phyloP scores from a whole-genome alignment of 2,113 vertebrate species.

The cat (Felis catus) region F.catus_Fca126_mat1.0 CM031416.1:139067501-139068000 shows the following conservation, averaged over 20 bases:
- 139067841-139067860: neutral
- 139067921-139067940: neutral
- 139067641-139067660: neutral
- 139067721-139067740: neutral
- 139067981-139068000: too few species aligned
- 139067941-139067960: accelerated
- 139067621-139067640: neutral
- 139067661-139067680: neutral
- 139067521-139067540: neutral
- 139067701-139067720: neutral
- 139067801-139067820: neutral
- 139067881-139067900: accelerated
- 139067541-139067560: neutral
- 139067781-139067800: neutral
- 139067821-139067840: neutral
- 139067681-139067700: neutral
- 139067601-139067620: neutral
- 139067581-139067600: neutral
- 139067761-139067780: neutral
- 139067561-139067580: neutral
- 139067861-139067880: accelerated
- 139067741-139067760: neutral
- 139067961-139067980: neutral
- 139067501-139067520: neutral
- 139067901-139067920: accelerated